These are phyloP conservation scores for Montipora foliosa DNA, from an alignment of 64 coral and sea anemone species.

Conservation along the genomic window DNA sequence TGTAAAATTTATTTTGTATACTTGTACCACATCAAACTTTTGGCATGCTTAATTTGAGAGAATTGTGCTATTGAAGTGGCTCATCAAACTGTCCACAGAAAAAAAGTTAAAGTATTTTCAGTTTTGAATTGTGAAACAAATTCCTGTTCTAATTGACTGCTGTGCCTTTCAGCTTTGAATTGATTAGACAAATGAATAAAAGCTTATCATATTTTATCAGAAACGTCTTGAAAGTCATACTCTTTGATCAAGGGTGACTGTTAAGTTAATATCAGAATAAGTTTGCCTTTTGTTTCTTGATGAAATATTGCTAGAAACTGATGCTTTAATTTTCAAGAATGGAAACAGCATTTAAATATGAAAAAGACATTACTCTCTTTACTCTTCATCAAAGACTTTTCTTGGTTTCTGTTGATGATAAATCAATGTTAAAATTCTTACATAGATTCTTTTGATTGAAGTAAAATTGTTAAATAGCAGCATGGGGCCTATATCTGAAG, in stretches of 20 bases:
- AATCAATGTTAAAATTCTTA: not conserved
- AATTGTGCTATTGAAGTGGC: no score
- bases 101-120: not conserved
- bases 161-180: not conserved
- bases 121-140: not conserved
- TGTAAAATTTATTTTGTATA: no score
- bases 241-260: not conserved
- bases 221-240: conserved; percentile 5
- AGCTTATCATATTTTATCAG: not conserved
- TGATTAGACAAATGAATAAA: not conserved
- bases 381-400: not conserved
- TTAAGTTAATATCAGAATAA: not conserved
- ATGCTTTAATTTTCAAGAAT: not conserved
- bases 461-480: not conserved
- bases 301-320: not conserved
- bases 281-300: not conserved
- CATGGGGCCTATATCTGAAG: not conserved
- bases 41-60: no score
- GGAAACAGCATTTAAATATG: not conserved
- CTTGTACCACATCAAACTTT: no score
- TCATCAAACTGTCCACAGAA: not conserved
- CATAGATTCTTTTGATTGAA: not conserved
- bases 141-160: not conserved
- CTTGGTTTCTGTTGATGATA: not conserved
- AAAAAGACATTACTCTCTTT: not conserved